phyloP scores from a whole-genome alignment of 2,797 vertebrate genomes.

The Benthosema pterotum region DNA sequence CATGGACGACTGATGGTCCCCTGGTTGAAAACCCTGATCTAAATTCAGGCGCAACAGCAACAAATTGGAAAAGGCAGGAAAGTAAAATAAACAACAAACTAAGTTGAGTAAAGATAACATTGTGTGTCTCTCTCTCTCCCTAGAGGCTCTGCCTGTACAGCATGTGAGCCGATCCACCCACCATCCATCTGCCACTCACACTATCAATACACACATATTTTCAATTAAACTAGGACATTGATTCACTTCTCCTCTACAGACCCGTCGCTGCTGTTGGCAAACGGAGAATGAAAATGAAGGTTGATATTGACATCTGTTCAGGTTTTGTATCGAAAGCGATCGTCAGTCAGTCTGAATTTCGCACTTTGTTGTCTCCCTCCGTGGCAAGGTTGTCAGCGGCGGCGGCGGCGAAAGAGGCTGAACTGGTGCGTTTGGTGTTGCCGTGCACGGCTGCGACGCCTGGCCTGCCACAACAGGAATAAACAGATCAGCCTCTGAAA shows the following conservation, averaged over 20 bases:
- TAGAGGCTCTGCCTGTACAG: too few species aligned
- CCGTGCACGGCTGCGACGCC: constrained; percentile 34
- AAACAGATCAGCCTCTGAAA: constrained; percentile 45
- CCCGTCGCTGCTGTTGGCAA: constrained; percentile 34
- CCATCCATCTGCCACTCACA: constrained; percentile 44
- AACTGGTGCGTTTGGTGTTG: constrained; percentile 21
- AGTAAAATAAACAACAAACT: too few species aligned
- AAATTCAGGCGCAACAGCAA: too few species aligned
- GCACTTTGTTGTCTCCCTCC: constrained; percentile 39
- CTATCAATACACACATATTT: constrained; percentile 46
- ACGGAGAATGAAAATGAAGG: constrained; percentile 60
- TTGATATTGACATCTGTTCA: constrained; percentile 32
- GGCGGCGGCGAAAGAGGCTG: too few species aligned
- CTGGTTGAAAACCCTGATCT: too few species aligned
- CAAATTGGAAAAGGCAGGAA: too few species aligned
- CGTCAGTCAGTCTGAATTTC: constrained; percentile 44
- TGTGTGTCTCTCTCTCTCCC: too few species aligned
- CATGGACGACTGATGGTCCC: too few species aligned
- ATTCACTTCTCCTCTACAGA: constrained; percentile 30
- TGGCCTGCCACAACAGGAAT: constrained; percentile 49
- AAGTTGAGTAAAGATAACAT: too few species aligned
- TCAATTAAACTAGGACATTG: constrained; percentile 32
- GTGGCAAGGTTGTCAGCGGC: constrained; percentile 37
- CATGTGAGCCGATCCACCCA: constrained; percentile 32
- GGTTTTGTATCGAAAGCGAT: constrained; percentile 46